Conservation (phyloP, 2,888 invertebrate genomes). For the Tortricodes alternella region DNA sequence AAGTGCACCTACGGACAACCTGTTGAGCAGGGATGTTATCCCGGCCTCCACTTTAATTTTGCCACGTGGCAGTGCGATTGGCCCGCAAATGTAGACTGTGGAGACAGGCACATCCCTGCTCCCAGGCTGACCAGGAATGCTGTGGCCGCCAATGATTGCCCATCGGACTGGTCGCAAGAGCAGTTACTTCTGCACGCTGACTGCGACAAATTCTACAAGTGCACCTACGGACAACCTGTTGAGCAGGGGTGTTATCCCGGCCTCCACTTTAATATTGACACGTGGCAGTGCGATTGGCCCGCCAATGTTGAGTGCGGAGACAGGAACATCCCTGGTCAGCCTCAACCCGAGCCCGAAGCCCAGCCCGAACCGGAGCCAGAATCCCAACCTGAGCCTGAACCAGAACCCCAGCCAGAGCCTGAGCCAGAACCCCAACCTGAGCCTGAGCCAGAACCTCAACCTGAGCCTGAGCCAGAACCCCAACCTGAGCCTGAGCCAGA, state of each 20-base stretch:
- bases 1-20: slow-evolving; percentile 86
- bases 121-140: too few species aligned
- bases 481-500: neutral
- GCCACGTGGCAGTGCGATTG: slow-evolving; percentile 83
- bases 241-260: slow-evolving; percentile 81
- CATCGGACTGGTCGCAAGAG: slow-evolving; percentile 30
- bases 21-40: slow-evolving; percentile 81
- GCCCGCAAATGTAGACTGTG: slow-evolving; percentile 84
- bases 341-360: slow-evolving; percentile 24
- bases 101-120: slow-evolving; percentile 56
- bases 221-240: slow-evolving; percentile 84
- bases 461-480: slow-evolving; percentile 12
- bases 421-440: slow-evolving; percentile 36
- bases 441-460: neutral
- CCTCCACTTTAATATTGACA: slow-evolving; percentile 52
- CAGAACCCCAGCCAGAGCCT: neutral
- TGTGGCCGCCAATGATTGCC: slow-evolving; percentile 37
- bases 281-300: slow-evolving; percentile 46
- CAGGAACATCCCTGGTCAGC: slow-evolving; percentile 44
- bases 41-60: slow-evolving; percentile 81
- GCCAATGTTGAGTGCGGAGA: slow-evolving; percentile 83
- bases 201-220: slow-evolving; percentile 86
- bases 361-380: neutral
- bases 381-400: slow-evolving; percentile 4
- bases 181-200: slow-evolving; percentile 69